These are phyloP conservation scores for Ophiothrix spiculata DNA, from an alignment of 35 echinoderm and acorn worm species.

Conservation along the genomic window DNA sequence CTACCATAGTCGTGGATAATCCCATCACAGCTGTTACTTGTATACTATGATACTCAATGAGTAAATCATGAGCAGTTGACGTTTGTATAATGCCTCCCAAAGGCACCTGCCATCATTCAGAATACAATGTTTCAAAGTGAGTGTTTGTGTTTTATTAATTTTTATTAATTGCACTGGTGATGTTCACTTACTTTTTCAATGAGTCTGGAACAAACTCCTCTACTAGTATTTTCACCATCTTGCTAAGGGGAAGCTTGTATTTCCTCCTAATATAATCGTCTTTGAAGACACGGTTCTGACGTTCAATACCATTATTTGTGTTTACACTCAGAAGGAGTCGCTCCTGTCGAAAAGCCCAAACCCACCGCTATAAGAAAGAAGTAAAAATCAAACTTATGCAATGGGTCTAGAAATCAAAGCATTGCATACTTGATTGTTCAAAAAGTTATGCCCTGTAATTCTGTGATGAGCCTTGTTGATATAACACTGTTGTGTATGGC, in stretches of 20 bases:
- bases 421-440: no score
- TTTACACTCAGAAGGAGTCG: not conserved
- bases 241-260: not conserved
- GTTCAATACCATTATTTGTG: constrained; percentile 27
- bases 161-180: no score
- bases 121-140: not conserved
- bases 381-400: no score
- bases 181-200: constrained; percentile 11
- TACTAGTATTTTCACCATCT: constrained; percentile 12
- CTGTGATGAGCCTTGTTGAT: no score
- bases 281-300: constrained; percentile 24
- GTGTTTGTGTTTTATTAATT: no score
- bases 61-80: not conserved
- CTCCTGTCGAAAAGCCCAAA: not conserved
- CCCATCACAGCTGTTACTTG: not conserved
- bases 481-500: no score
- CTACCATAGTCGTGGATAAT: no score
- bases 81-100: not conserved
- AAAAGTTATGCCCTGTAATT: no score
- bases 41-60: not conserved
- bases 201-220: constrained; percentile 2
- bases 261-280: not conserved
- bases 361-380: constrained; percentile 4
- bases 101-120: not conserved
- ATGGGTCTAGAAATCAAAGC: no score